phyloP scores from a whole-genome alignment of 2,888 invertebrate genomes.

The Brachypterus glaber region DNA sequence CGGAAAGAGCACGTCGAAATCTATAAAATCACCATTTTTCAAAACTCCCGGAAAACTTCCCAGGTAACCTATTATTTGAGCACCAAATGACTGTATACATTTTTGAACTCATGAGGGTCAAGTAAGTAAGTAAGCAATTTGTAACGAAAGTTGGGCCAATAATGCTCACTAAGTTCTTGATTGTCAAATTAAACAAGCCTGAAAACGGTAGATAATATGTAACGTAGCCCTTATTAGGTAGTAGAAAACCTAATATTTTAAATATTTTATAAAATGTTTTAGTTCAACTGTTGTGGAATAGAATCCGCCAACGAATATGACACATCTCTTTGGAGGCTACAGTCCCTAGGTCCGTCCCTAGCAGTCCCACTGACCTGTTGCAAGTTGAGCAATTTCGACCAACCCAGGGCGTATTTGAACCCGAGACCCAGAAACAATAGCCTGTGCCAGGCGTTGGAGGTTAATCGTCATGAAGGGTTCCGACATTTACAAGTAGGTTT shows the following conservation, averaged over 20 bases:
- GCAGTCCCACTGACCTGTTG: conserved; percentile 43
- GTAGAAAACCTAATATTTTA: conserved; percentile 9
- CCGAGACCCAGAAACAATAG: conserved; percentile 63
- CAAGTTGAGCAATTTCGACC: conserved; percentile 48
- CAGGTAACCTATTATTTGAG: no score
- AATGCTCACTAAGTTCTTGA: no score
- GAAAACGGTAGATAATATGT: no score
- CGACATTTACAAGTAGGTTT: conserved; percentile 51
- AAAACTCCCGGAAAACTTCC: conserved; percentile 9
- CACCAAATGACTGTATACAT: no score
- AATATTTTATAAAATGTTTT: no score
- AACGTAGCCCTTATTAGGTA: background rate
- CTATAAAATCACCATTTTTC: conserved; percentile 9
- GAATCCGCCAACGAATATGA: conserved; percentile 70
- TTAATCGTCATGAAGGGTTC: conserved; percentile 47
- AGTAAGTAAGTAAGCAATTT: no score
- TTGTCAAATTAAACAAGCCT: no score
- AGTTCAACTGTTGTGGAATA: conserved; percentile 76
- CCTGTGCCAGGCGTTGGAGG: conserved; percentile 58
- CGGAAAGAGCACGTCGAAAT: conserved; percentile 9
- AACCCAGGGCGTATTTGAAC: conserved; percentile 57
- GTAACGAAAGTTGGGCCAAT: no score
- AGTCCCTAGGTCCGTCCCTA: conserved; percentile 55
- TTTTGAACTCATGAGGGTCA: no score
- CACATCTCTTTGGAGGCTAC: conserved; percentile 69